These are phyloP conservation scores for Notodonta dromedarius DNA, from an alignment of 2,888 invertebrate genomes.

Conservation along the genomic window DNA sequence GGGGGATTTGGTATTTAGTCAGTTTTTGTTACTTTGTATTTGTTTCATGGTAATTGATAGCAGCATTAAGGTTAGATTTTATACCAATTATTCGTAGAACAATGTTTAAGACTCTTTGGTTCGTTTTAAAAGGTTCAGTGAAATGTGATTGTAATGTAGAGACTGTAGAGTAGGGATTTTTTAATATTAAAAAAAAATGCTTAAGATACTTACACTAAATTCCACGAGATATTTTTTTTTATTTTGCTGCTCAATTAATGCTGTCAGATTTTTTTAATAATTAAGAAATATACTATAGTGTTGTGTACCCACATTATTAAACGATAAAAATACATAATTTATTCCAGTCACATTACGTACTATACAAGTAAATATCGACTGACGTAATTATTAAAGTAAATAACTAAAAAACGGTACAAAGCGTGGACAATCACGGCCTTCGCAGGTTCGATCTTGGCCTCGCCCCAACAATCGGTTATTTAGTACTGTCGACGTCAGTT, in stretches of 20 bases:
- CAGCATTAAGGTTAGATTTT: background rate
- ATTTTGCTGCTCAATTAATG: too few species aligned
- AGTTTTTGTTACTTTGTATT: conserved; percentile 9
- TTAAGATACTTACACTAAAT: too few species aligned
- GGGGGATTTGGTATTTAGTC: conserved; percentile 19
- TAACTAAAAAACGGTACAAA: conserved; percentile 24
- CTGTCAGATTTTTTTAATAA: too few species aligned
- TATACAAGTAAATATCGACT: conserved; percentile 7
- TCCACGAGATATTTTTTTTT: too few species aligned
- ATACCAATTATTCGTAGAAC: too few species aligned
- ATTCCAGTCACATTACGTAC: background rate
- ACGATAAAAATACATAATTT: background rate
- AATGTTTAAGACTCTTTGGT: too few species aligned
- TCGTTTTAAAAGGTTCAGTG: too few species aligned
- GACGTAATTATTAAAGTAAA: conserved; percentile 23
- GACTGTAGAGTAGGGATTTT: too few species aligned
- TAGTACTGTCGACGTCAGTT: conserved; percentile 34
- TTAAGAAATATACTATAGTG: too few species aligned
- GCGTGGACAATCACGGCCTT: conserved; percentile 64
- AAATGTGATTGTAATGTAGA: too few species aligned
- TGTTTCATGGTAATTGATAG: background rate
- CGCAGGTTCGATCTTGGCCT: conserved; percentile 64
- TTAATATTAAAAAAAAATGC: too few species aligned
- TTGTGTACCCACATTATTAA: too few species aligned
- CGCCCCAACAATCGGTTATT: conserved; percentile 49